Percentiles rank a stretch among this genome's conserved stretches.
Conservation (phyloP, 2,113 vertebrate genomes). For the Taurulus bubalis region DNA sequence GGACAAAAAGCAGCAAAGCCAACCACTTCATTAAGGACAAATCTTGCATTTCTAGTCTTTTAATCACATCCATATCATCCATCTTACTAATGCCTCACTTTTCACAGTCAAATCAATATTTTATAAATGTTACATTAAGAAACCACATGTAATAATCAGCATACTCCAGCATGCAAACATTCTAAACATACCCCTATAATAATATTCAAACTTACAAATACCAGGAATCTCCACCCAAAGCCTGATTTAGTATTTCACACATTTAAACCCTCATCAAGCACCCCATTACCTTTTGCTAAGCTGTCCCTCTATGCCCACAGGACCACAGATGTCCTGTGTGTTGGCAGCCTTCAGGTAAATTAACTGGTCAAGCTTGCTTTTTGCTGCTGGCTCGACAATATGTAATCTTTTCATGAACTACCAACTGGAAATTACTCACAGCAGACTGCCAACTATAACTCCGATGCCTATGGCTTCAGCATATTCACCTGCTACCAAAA, state of each 20-base stretch:
- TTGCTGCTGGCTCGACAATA: constrained; percentile 43
- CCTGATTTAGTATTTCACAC: not conserved
- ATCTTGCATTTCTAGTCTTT: not conserved
- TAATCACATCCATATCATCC: not conserved
- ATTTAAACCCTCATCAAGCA: not conserved
- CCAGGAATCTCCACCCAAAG: not conserved
- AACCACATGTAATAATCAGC: not conserved
- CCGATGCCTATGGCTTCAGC: constrained; percentile 21
- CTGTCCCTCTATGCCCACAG: constrained; percentile 5
- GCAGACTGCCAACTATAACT: constrained; percentile 28
- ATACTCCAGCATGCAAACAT: not conserved
- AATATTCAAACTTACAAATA: not conserved
- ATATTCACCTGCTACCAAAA: constrained; percentile 34
- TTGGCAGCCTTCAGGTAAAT: constrained; percentile 51
- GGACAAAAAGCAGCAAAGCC: not conserved
- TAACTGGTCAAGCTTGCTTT: constrained; percentile 35
- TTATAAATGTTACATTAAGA: not conserved
- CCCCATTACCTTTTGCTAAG: not conserved
- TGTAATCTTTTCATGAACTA: constrained; percentile 48
- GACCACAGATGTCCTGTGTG: constrained; percentile 39
- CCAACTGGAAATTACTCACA: constrained; percentile 35
- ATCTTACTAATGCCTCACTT: not conserved
- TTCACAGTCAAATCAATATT: not conserved
- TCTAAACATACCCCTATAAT: not conserved
- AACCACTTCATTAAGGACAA: not conserved